Conservation (phyloP, 2,113 vertebrate genomes). For the Cyprinus carpio region DNA sequence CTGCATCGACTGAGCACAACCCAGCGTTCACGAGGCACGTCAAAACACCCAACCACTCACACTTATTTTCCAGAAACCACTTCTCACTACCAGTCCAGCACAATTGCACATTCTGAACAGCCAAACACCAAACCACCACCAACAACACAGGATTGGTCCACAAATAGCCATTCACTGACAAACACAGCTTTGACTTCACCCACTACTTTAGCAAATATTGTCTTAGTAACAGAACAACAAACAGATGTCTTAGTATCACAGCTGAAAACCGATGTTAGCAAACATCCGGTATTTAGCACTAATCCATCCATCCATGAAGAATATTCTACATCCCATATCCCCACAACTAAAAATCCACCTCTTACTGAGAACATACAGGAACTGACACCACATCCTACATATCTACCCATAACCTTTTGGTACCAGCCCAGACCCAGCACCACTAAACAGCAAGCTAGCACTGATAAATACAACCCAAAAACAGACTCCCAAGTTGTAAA, state of each 20-base stretch:
- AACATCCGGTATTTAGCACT: neutral
- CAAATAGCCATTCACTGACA: neutral
- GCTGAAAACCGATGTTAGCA: neutral
- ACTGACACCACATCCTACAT: neutral
- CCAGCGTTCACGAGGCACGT: conserved; percentile 9
- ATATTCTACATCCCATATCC: neutral
- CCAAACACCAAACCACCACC: conserved; percentile 8
- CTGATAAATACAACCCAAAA: neutral
- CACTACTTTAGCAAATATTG: neutral
- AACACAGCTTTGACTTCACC: neutral
- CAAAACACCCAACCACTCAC: conserved; percentile 5
- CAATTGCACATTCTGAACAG: neutral
- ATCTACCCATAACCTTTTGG: neutral
- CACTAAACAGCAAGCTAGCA: neutral
- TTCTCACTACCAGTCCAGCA: neutral
- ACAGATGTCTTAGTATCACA: neutral
- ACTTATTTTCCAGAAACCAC: conserved; percentile 1
- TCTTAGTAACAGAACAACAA: neutral
- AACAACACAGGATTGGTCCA: neutral
- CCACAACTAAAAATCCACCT: neutral
- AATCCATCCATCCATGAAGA: neutral
- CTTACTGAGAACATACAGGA: neutral
- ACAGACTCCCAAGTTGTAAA: neutral
- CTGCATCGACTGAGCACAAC: neutral
- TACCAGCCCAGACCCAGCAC: neutral